Evolutionary conservation across 2,888 invertebrate species (phyloP), one percentile per base, ranked within the genome.

Genomic region (Geophilus truncorum): DNA sequence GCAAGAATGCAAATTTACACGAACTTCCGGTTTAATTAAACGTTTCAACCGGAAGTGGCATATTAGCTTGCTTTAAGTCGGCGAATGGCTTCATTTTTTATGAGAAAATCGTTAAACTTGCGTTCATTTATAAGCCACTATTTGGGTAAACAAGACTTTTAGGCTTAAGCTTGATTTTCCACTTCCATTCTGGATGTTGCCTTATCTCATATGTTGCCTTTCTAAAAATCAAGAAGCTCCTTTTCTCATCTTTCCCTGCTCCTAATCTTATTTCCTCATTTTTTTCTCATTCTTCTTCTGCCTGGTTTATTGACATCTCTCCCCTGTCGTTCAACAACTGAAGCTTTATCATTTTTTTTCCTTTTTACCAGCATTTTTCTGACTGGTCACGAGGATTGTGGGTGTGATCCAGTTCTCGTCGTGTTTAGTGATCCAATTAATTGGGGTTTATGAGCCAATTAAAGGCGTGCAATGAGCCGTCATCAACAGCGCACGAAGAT

Each of bases 341-440:
- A 15, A n/a, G 45, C 25, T 3, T 62, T n/a, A n/a, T n/a, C n/a
- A n/a, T n/a, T n/a, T n/a, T n/a, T 62, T 23, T 15, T 23, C 62
- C 1, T 62, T 62, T 62, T 28, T 62, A 12, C 5, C 45, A 18
- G 15, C 45, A 12, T 57, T 57, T 57, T 62, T 12, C 62, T 62
- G 62, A 62, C 25, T 62, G 45, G 45, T 45, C 45, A 45, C 45
- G 45, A 45, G 45, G 45, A 62, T 62, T 23, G 23, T 28, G 62
- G 62, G 62, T 62, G 62, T 62, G 62, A 62, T 62, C 23, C 62
- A 62, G 62, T 62, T 62, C 62, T 62, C 62, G 62, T 62, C 62
- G 62, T 62, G 62, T 62, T 23, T 62, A 62, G 62, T 62, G 62
- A 62, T 62, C 62, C 62, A 62, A 62, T 62, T 62, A 45, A 45